Conservation (phyloP, 2,113 vertebrate species). For the Clupea harengus region DNA sequence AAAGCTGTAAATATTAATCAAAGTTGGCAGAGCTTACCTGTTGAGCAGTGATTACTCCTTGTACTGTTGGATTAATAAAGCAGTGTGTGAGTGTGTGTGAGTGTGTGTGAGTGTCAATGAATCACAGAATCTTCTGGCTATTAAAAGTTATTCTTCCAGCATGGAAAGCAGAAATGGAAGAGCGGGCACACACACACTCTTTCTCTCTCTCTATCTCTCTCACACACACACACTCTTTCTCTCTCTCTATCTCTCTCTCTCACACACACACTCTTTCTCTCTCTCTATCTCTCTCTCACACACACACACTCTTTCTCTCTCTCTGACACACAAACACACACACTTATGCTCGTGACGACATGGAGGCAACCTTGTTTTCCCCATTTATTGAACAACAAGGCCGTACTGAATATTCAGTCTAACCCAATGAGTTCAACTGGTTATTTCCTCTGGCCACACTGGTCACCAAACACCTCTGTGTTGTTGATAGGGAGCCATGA, state of each 20-base stretch:
- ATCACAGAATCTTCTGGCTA: neutral
- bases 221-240: neutral
- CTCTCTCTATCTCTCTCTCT: neutral
- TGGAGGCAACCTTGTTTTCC: no score
- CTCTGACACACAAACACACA: neutral
- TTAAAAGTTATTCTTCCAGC: neutral
- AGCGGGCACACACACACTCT: constrained; percentile 2
- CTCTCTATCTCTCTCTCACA: no score
- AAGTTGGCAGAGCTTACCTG: neutral
- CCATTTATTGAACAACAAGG: no score
- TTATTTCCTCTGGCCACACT: no score
- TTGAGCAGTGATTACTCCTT: neutral
- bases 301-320: no score
- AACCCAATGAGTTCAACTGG: no score
- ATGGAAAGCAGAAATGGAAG: constrained; percentile 5
- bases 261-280: neutral
- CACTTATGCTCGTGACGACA: no score
- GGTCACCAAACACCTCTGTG: no score
- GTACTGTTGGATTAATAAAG: neutral
- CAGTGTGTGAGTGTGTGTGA: neutral
- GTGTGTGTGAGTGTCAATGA: neutral
- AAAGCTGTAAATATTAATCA: constrained; percentile 1
- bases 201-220: neutral
- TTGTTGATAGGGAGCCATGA: no score
- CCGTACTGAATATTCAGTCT: no score